Conservation (phyloP, 1,140 invertebrate genomes). For the Vanessa atalanta region DNA sequence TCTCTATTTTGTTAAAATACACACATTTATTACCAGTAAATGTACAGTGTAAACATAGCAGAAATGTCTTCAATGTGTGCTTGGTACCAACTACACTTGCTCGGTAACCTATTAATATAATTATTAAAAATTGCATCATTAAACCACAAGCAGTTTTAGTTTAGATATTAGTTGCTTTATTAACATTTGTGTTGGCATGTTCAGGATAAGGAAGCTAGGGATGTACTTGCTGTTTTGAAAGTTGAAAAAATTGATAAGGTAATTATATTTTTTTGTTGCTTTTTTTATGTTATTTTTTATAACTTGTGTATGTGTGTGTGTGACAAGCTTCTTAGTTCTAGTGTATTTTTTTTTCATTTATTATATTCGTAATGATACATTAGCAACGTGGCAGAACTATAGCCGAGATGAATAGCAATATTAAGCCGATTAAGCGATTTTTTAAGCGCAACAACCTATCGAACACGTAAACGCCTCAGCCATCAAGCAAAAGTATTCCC, state of each 20-base stretch:
- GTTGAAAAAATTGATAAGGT: conserved; percentile 86
- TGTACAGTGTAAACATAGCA: too few relatives aligned
- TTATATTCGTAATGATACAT: too few relatives aligned
- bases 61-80: too few relatives aligned
- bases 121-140: background rate
- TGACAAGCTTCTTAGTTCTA: background rate
- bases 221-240: conserved; percentile 85
- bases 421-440: too few relatives aligned
- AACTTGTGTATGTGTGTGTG: conserved; percentile 19
- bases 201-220: conserved; percentile 84
- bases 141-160: conserved; percentile 19
- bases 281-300: conserved; percentile 28
- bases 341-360: conserved; percentile 9
- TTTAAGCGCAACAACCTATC: too few relatives aligned
- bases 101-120: background rate
- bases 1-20: too few relatives aligned
- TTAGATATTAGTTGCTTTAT: conserved; percentile 56
- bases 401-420: too few relatives aligned
- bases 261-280: conserved; percentile 60
- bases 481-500: too few relatives aligned
- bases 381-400: too few relatives aligned
- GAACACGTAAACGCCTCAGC: too few relatives aligned
- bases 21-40: too few relatives aligned
- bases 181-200: conserved; percentile 79
- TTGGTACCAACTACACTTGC: too few relatives aligned